Evolutionary conservation across 2,888 invertebrate species (phyloP).

Genomic region (Oscheius sp.): DNA sequence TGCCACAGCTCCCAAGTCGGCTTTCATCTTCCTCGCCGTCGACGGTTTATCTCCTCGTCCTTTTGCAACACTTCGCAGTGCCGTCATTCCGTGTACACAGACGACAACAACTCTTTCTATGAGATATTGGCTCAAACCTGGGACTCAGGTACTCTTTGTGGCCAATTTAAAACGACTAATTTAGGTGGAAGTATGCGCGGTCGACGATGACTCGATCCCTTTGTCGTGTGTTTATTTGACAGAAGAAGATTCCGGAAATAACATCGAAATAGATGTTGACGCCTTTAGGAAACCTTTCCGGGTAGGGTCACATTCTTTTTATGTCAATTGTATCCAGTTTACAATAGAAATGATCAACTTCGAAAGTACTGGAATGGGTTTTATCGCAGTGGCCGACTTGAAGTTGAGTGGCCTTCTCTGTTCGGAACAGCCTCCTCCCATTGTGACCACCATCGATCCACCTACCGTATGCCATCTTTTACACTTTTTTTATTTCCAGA

Average conservation of each 20-base stretch:
- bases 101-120: conserved; percentile 63
- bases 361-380: conserved; percentile 60
- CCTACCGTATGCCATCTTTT: conserved; percentile 41
- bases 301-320: conserved; percentile 37
- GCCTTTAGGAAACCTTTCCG: conserved; percentile 66
- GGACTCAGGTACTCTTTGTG: conserved; percentile 52
- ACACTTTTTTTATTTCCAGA: conserved; percentile 40
- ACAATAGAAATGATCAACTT: conserved; percentile 68
- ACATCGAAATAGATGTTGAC: conserved; percentile 67
- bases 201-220: conserved; percentile 65
- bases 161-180: too few species aligned
- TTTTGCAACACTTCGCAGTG: conserved; percentile 62
- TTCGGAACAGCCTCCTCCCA: conserved; percentile 57
- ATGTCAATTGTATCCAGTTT: conserved; percentile 56
- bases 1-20: conserved; percentile 52
- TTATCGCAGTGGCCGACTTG: conserved; percentile 60
- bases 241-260: conserved; percentile 66
- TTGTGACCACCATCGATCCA: conserved; percentile 57
- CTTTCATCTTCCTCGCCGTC: conserved; percentile 68
- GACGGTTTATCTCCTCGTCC: conserved; percentile 69
- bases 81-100: conserved; percentile 68
- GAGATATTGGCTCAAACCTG: conserved; percentile 70
- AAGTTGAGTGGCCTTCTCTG: conserved; percentile 55
- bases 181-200: conserved; percentile 67
- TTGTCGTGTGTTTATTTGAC: conserved; percentile 69